These are phyloP conservation scores for Pristiophorus japonicus DNA, from an alignment of 2,113 vertebrate genomes.

Conservation along the genomic window DNA sequence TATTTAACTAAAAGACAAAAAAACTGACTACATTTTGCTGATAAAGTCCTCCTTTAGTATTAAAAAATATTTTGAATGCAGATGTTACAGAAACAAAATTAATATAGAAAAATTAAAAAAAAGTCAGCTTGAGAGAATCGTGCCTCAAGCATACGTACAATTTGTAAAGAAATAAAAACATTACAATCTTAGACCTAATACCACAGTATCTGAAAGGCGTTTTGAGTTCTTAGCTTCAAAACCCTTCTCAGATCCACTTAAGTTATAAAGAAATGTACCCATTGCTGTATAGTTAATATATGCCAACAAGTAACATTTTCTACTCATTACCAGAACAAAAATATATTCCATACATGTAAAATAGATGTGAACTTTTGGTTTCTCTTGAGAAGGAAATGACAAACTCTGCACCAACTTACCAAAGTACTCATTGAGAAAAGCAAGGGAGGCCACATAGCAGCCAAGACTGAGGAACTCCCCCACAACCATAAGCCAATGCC, in stretches of 20 bases:
- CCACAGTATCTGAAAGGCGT: background rate
- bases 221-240: background rate
- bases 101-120: background rate
- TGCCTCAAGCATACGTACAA: background rate
- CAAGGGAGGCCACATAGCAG: constrained; percentile 90
- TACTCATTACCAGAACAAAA: background rate
- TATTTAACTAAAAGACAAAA: background rate
- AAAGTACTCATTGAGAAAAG: constrained; percentile 94
- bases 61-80: no score
- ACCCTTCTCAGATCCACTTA: background rate
- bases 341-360: background rate
- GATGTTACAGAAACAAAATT: no score
- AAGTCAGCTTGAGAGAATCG: background rate
- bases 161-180: background rate
- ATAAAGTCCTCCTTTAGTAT: background rate
- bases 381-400: background rate
- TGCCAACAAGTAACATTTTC: background rate
- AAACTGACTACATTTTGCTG: background rate
- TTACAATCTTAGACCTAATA: background rate
- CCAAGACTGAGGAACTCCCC: constrained; percentile 89
- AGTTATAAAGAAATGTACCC: background rate
- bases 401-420: constrained; percentile 61
- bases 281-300: background rate
- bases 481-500: constrained; percentile 97
- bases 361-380: background rate